Evolutionary conservation across 2,797 vertebrate species (phyloP), one percentile per base, ranked within the genome.

Genomic region (Muscicapa striata): DNA sequence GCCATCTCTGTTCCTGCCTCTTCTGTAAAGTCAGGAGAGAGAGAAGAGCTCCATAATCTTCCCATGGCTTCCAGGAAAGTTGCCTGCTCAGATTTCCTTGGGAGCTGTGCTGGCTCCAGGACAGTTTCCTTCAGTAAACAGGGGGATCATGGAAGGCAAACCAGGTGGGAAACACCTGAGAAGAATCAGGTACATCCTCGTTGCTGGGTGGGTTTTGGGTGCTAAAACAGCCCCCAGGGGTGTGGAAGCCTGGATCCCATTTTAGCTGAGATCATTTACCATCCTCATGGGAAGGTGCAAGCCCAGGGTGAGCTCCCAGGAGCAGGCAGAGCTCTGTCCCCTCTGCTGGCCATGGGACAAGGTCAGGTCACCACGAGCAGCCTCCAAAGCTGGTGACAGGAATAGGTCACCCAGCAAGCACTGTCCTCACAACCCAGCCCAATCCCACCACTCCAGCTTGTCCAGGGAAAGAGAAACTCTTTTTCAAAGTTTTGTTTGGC

Each of bases 161-260:
- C 0, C 0, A 2, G 32, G 16, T 49, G 29, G 23, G 43, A 87
- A 79, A 34, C 1, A 6, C 61, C 41, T 1, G 1, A 11, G 48
- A 2, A 69, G 22, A 52, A 30, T 9, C 61, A 38, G 64, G 32
- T 30, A 21, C 23, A 18, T n/a, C 51, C 36, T 32, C 15, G 0
- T 5, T 43, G 13, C 30, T 32, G 34, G 11, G 17, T 0, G 0
- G 7, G 15, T 10, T 66, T 15, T 7, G 52, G 49, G 21, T 29
- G 66, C 62, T 84, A 19, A 62, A 69, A 21, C 15, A 59, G 10
- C 62, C 55, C 26, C 54, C 58, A 19, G 29, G n/a, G 48, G 10
- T 40, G 59, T 38, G 14, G 5, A 68, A 70, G 20, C 8, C 59
- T 29, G 27, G 48, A 21, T 69, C 43, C 51, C 11, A 6, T 69